Percentiles rank a stretch among this genome's conserved stretches.
Evolutionary conservation across 2,888 invertebrate species (phyloP).

Genomic region (Drosophila austrosaltans): DNA sequence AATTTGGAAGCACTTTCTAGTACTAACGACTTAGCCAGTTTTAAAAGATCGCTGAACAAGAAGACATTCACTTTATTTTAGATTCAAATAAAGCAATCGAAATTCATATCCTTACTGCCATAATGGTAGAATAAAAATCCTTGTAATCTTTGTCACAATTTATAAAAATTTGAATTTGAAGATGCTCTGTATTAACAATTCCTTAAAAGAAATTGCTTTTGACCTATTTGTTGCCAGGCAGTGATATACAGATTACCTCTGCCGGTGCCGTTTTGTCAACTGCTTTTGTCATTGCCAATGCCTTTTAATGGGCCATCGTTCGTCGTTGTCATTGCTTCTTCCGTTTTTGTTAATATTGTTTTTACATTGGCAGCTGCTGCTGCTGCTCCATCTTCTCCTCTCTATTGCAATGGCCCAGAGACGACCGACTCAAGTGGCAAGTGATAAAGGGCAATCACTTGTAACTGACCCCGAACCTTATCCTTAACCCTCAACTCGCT

Average conservation of each 20-base stretch:
- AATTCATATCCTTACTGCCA: no score
- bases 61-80: no score
- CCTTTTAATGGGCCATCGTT: constrained; percentile 13
- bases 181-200: no score
- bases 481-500: constrained; percentile 11
- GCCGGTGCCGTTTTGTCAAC: not conserved
- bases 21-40: no score
- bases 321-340: constrained; percentile 23
- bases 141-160: no score
- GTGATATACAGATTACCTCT: constrained; percentile 14
- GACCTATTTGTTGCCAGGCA: constrained; percentile 20
- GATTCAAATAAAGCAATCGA: no score
- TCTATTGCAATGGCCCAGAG: constrained; percentile 5
- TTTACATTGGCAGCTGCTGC: not conserved
- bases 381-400: constrained; percentile 4
- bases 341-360: constrained; percentile 13
- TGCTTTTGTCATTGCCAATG: constrained; percentile 7
- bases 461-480: constrained; percentile 44
- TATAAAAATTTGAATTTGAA: no score
- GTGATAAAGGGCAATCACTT: constrained; percentile 72
- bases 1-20: no score
- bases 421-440: constrained; percentile 45
- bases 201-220: not conserved
- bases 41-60: no score
- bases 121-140: no score